Conservation (phyloP, 2,113 vertebrate species). For the Sander vitreus region DNA sequence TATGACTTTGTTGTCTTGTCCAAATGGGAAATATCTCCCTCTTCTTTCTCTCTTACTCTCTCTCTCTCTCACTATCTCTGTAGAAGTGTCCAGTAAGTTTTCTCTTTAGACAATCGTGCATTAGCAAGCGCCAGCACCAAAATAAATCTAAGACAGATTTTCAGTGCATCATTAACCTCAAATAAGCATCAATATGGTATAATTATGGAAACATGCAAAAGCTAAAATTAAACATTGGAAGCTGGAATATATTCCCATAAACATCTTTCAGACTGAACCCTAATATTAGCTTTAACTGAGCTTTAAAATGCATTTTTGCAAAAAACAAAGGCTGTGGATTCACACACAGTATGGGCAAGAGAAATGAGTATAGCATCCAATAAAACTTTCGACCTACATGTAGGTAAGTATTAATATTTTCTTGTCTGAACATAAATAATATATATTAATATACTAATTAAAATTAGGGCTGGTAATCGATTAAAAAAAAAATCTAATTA, state of each 20-base stretch:
- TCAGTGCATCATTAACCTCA: constrained; percentile 44
- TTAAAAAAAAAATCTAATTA: too few species aligned
- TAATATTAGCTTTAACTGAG: not conserved
- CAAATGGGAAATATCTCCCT: constrained; percentile 13
- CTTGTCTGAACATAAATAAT: not conserved
- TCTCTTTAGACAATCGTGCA: constrained; percentile 15
- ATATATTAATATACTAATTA: too few species aligned
- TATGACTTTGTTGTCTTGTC: constrained; percentile 34
- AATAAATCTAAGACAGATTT: constrained; percentile 44
- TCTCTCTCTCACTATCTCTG: constrained; percentile 10
- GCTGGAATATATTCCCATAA: not conserved
- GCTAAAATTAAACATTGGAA: constrained; percentile 29
- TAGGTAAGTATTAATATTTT: not conserved
- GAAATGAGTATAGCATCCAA: not conserved
- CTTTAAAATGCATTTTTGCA: not conserved
- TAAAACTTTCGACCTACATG: not conserved
- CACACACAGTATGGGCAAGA: not conserved
- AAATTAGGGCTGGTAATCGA: too few species aligned
- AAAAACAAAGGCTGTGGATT: not conserved
- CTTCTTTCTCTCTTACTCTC: not conserved
- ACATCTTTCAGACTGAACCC: not conserved
- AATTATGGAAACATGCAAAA: constrained; percentile 36
- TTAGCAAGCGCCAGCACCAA: constrained; percentile 32
- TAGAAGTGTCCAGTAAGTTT: constrained; percentile 21
- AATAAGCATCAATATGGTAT: constrained; percentile 38